A percentile compares a stretch with the other conserved stretches of the same genome.
phyloP scores from a whole-genome alignment of 2,888 invertebrate genomes.

The Saturnia japonica region DNA sequence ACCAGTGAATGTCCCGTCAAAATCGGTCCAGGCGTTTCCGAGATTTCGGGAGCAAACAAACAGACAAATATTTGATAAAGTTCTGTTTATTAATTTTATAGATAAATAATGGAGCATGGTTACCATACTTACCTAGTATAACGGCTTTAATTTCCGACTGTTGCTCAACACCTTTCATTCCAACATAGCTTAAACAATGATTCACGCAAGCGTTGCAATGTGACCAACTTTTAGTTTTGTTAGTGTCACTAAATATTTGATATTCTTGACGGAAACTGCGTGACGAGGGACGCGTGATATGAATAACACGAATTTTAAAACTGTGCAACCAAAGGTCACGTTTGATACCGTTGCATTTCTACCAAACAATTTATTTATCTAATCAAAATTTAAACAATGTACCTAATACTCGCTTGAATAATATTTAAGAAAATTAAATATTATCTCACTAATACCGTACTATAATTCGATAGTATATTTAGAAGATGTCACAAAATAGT shows the following conservation, averaged over 20 bases:
- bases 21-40: no score
- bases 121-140: not conserved
- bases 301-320: constrained; percentile 25
- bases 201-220: constrained; percentile 15
- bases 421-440: not conserved
- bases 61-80: no score
- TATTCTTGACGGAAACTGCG: constrained; percentile 30
- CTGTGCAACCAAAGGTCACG: constrained; percentile 18
- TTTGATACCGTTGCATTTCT: constrained; percentile 14
- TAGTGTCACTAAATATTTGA: constrained; percentile 24
- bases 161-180: constrained; percentile 13
- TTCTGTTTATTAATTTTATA: no score
- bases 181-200: constrained; percentile 14
- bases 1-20: no score
- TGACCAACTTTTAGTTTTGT: constrained; percentile 20
- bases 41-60: no score
- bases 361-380: not conserved
- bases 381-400: not conserved
- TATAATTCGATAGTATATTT: not conserved
- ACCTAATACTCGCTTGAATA: not conserved
- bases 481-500: not conserved
- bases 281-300: constrained; percentile 24
- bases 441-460: no score
- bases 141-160: constrained; percentile 9
- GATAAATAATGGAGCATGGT: not conserved